Evolutionary conservation across 1,140 invertebrate genomes (phyloP), one percentile per base, ranked within the genome.

Genomic region (Saccostrea cuccullata): DNA sequence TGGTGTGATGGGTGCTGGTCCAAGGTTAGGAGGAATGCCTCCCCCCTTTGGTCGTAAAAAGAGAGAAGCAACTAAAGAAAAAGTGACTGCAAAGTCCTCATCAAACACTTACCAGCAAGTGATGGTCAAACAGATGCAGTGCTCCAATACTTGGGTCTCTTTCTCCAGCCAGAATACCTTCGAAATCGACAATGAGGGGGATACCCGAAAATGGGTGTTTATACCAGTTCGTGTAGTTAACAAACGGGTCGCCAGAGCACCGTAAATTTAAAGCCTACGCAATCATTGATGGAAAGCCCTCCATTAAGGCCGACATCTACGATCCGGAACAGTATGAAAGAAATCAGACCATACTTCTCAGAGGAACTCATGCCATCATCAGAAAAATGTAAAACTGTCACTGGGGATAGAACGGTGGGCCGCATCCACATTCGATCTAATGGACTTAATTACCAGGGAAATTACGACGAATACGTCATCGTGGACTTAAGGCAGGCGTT

Each of bases 401-500:
- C 58, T 4, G 82, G 88, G 17, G 86, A 70, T 40, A 55, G 84
- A 58, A 58, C 89, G 47, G 87, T 90, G 3, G 89, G 89, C 13
- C 55, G 55, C 40, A 86, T 85, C 82, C 89, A 86, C 73, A 87
- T 87, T 56, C 55, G 87, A 17, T 92, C 70, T 87, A 60, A 88
- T 85, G 91, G 91, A 9, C 47, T 92, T 2, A 93, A 93, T 85
- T 94, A 94, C 77, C 89, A 91, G 11, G 93, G 93, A 26, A 86
- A 88, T 15, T 93, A 92, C 83, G 92, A 93, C 82, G 93, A 94
- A 83, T 90, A 92, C 20, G 89, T 91, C 20, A 91, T 93, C 60
- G 88, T 93, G 3, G 92, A 93, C 58, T 86, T 91, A 36, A 86
- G 92, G 17, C 91, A 91, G 73, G 92, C 92, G 13, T 90, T 92